Evolutionary conservation across 2,888 invertebrate species (phyloP), one percentile per base, ranked within the genome.

Genomic region (Microctonus hyperodae): DNA sequence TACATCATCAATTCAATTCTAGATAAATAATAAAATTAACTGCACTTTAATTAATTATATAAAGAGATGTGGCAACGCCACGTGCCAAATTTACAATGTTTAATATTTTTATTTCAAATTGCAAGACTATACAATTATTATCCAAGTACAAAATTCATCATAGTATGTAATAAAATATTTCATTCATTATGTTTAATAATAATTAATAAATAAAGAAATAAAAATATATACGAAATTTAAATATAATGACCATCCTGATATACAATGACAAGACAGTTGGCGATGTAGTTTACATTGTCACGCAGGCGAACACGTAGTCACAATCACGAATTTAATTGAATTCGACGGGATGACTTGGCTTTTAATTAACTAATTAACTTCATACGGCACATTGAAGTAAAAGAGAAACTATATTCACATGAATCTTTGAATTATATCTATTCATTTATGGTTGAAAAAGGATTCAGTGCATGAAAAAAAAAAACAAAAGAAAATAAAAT

Each of bases 351-450:
- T 77, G 73, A 75, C 78, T 73, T 66, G 71, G 74, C 74, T 77
- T 76, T 82, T 82, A 82, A 83, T 82, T 79, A 81, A 81, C 80
- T 81, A 83, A 83, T 83, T 83, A 82, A 81, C 81, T 82, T 82
- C 78, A 76, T 80, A 76, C 78, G 73, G 71, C 72, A 72, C 66
- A 73, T 37, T 37, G 74, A 74, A 75, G 76, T 75, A 74, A 72
- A 74, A 73, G 74, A 73, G 13, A 37, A 3, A 2, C 13, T 37
- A 37, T 1, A 3, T n/a, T n/a, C 72, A 76, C 72, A 71, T 69
- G 64, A 60, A 67, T 50, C 16, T 13, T 40, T 60, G 31, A 60
- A 16, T 50, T 50, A 22, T 20, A 50, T 20, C 22, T 9, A 57
- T 37, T 22, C 22, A n/a, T 55, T 31, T 11, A 9, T 3, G 10